Conservation (phyloP, 2,888 invertebrate genomes). For the Oconnorella tubifera region DNA sequence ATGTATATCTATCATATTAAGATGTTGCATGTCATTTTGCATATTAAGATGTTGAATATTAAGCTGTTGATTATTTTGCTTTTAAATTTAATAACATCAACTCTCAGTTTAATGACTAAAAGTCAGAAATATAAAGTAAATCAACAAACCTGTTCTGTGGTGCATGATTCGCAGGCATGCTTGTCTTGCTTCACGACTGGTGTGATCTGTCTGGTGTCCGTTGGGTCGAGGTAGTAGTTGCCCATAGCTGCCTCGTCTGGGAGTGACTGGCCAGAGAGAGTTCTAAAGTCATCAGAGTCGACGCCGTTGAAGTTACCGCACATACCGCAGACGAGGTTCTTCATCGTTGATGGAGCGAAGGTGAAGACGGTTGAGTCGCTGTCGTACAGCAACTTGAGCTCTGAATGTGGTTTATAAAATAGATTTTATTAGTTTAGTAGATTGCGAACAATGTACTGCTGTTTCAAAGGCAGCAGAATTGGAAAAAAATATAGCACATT, state of each 20-base stretch:
- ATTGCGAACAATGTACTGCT: background rate
- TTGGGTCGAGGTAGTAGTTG: constrained; percentile 31
- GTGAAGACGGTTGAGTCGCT: constrained; percentile 25
- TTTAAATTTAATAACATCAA: no score
- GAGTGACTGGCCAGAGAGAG: constrained; percentile 19
- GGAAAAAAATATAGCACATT: no score
- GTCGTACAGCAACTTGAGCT: constrained; percentile 31
- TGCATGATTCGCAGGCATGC: constrained; percentile 5
- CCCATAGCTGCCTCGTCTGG: constrained; percentile 22
- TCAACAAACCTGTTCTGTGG: no score
- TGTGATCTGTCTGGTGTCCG: constrained; percentile 18
- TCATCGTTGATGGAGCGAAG: constrained; percentile 30
- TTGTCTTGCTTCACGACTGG: constrained; percentile 4
- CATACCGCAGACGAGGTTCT: constrained; percentile 29
- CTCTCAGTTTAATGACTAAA: no score
- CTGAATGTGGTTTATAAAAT: constrained; percentile 16
- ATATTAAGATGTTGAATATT: no score
- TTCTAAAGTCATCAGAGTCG: constrained; percentile 25
- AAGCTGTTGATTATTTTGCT: no score
- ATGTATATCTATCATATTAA: no score
- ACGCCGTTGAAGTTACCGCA: constrained; percentile 33
- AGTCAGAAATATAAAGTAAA: no score
- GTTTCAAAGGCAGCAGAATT: background rate
- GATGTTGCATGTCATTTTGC: no score
- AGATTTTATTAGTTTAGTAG: background rate